A percentile compares a stretch with the other conserved stretches of the same genome.
Evolutionary conservation across 2,888 invertebrate genomes (phyloP).

Genomic region (Sarcophaga subvicina): DNA sequence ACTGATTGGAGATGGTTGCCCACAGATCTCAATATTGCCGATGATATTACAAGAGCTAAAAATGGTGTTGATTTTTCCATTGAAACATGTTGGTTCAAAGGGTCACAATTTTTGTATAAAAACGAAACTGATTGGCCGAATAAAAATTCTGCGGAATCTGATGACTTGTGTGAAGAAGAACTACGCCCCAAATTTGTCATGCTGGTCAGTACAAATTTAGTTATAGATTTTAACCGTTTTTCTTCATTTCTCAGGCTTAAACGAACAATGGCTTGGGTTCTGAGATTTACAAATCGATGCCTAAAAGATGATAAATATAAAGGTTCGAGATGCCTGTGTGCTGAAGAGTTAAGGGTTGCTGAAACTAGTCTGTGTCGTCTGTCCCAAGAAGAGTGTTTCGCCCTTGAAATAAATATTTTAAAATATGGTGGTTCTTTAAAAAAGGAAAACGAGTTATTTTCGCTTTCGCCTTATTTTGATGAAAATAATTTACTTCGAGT

Average conservation of each 20-base stretch:
- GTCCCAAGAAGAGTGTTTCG: not conserved
- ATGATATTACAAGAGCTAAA: slow-evolving; percentile 21
- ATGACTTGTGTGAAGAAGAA: slow-evolving; percentile 14
- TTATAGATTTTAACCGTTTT: not conserved
- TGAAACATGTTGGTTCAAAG: slow-evolving; percentile 17
- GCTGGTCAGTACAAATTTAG: not conserved
- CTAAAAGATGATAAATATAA: too few relatives aligned
- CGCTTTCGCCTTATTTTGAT: slow-evolving; percentile 52
- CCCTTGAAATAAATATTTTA: not conserved
- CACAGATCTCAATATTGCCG: slow-evolving; percentile 22
- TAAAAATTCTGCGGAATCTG: not conserved
- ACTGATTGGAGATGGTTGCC: slow-evolving; percentile 66
- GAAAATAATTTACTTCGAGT: slow-evolving; percentile 20
- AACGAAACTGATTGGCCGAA: slow-evolving; percentile 23
- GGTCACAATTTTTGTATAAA: slow-evolving; percentile 29
- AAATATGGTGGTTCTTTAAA: not conserved
- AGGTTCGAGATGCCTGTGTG: too few relatives aligned
- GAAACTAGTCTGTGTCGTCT: not conserved
- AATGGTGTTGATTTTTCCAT: not conserved
- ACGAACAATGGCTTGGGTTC: not conserved
- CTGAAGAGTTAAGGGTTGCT: too few relatives aligned
- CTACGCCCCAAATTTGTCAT: not conserved
- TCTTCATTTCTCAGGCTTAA: not conserved
- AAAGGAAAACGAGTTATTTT: slow-evolving; percentile 5
- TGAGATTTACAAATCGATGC: too few relatives aligned